Percentiles rank a stretch among this genome's conserved stretches.
These are phyloP conservation scores for Molothrus ater DNA, from an alignment of 2,797 vertebrate genomes.

Conservation along the genomic window DNA sequence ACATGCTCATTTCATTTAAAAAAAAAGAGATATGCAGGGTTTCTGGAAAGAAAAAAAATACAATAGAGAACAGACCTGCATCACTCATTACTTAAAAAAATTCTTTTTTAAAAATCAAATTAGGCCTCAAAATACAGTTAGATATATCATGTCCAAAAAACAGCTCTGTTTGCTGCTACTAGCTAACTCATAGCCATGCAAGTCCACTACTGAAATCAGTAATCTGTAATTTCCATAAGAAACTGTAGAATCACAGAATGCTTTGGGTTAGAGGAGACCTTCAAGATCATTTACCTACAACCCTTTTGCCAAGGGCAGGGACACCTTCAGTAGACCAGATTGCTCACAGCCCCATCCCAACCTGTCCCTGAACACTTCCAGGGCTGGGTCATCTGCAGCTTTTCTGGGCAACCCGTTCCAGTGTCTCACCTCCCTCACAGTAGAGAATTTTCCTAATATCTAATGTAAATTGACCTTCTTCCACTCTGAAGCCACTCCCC, in stretches of 20 bases:
- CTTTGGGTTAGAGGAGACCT: neutral
- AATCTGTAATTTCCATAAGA: neutral
- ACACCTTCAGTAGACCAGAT: neutral
- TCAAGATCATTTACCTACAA: neutral
- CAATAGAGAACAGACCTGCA: neutral
- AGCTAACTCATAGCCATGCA: neutral
- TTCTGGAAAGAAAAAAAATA: neutral
- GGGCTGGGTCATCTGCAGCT: neutral
- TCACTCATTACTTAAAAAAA: neutral
- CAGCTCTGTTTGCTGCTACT: neutral
- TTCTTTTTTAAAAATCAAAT: neutral
- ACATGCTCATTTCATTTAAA: neutral
- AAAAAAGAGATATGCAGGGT: neutral
- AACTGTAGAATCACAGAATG: neutral
- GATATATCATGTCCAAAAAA: rapidly evolving
- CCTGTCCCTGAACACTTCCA: neutral
- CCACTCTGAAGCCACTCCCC: neutral
- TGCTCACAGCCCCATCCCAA: neutral
- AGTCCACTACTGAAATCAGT: neutral
- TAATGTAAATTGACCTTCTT: neutral
- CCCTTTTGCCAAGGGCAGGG: neutral
- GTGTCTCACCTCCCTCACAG: neutral
- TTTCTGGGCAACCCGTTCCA: neutral
- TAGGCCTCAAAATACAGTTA: neutral
- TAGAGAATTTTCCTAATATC: neutral